phyloP scores from a whole-genome alignment of 2,888 invertebrate species.

The Erebia epiphron region DNA sequence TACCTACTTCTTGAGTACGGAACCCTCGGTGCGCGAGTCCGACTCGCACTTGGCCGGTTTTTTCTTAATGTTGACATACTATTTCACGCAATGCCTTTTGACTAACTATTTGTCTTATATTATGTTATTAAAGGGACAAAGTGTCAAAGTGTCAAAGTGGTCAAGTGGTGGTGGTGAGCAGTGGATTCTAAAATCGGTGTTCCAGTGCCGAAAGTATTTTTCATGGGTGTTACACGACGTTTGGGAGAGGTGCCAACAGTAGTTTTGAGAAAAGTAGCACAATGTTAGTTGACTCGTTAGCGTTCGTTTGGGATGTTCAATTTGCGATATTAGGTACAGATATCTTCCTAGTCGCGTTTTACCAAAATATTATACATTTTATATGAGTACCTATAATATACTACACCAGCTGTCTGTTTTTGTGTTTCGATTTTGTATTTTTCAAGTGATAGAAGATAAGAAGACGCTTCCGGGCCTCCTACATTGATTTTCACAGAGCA shows the following conservation, averaged over 20 bases:
- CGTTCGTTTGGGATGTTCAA: neutral
- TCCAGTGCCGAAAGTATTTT: neutral
- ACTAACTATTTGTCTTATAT: neutral
- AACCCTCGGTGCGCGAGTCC: too few relatives aligned
- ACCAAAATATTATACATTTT: neutral
- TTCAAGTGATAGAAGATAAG: too few relatives aligned
- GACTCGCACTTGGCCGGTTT: too few relatives aligned
- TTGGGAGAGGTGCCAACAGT: slow-evolving; percentile 13
- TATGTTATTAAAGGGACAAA: neutral
- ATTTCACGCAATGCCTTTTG: neutral
- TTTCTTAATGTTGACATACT: neutral
- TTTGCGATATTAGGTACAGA: neutral
- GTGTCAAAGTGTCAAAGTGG: too few relatives aligned
- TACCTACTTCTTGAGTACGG: too few relatives aligned
- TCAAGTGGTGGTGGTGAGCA: too few relatives aligned
- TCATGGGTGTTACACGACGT: slow-evolving; percentile 4
- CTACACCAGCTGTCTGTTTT: neutral
- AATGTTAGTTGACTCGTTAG: slow-evolving; percentile 16
- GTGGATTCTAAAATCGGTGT: neutral
- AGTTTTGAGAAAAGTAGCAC: slow-evolving; percentile 10
- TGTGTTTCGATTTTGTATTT: too few relatives aligned
- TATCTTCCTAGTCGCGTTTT: neutral
- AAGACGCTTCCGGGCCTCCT: too few relatives aligned
- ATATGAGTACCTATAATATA: neutral
- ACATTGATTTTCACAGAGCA: too few relatives aligned